phyloP scores from a whole-genome alignment of 2,888 invertebrate genomes.

The Hypena proboscidalis region DNA sequence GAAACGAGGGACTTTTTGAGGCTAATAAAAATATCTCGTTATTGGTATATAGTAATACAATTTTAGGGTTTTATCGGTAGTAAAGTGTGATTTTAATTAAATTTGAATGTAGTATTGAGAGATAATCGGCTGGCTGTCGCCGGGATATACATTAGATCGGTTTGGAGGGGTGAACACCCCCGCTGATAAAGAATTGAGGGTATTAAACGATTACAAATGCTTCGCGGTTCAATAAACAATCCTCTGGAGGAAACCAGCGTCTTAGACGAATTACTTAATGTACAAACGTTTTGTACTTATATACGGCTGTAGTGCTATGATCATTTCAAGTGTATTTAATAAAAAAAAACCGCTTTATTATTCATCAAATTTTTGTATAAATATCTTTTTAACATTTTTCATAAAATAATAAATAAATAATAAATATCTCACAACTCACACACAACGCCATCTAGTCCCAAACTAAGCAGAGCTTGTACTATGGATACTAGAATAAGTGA shows the following conservation, averaged over 20 bases:
- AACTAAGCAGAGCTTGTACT: no score
- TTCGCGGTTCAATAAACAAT: constrained; percentile 83
- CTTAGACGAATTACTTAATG: constrained; percentile 75
- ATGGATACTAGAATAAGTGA: no score
- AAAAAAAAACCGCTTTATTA: no score
- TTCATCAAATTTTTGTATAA: no score
- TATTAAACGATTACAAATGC: constrained; percentile 86
- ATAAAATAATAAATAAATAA: no score
- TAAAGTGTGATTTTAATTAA: constrained; percentile 46
- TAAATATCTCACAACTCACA: no score
- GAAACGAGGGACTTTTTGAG: constrained; percentile 30
- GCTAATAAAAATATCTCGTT: constrained; percentile 47
- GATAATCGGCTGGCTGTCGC: constrained; percentile 77
- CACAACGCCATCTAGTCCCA: no score
- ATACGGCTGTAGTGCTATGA: no score
- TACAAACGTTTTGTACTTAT: constrained; percentile 38
- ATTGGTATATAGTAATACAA: constrained; percentile 44
- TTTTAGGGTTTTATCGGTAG: constrained; percentile 28
- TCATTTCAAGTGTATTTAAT: no score
- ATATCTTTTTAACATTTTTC: no score
- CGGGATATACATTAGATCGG: constrained; percentile 71
- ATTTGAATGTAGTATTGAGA: constrained; percentile 53
- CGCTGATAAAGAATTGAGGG: constrained; percentile 85
- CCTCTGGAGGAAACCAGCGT: constrained; percentile 66
- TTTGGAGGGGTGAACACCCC: constrained; percentile 62